phyloP scores from a whole-genome alignment of 30 jellyfish, hydroid and myxozoan species.

The Phacellophora camtschatica region DNA sequence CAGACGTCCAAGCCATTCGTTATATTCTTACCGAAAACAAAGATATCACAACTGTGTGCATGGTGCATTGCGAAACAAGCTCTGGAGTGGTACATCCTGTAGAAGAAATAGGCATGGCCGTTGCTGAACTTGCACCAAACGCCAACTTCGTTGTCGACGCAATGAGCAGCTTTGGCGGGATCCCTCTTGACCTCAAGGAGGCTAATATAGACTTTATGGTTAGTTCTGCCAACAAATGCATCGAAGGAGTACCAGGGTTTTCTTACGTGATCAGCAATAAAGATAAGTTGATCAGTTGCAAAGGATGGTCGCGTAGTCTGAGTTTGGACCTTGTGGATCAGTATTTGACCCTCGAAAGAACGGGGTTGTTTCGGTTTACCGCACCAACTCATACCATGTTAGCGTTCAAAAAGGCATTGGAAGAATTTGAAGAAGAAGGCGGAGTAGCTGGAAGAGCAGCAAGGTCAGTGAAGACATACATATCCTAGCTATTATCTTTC shows the following conservation, averaged over 20 bases:
- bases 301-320: slow-evolving; percentile 76
- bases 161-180: slow-evolving; percentile 98
- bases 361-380: slow-evolving; percentile 87
- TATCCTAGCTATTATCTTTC: too few species aligned
- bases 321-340: slow-evolving; percentile 91
- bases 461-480: slow-evolving; percentile 73
- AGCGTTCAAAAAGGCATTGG: slow-evolving; percentile 93
- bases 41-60: slow-evolving; percentile 81
- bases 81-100: slow-evolving; percentile 97
- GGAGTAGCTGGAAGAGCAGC: slow-evolving; percentile 85
- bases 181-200: slow-evolving; percentile 63
- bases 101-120: slow-evolving; percentile 85
- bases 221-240: slow-evolving; percentile 94
- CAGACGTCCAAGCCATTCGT: slow-evolving; percentile 65
- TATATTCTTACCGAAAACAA: slow-evolving; percentile 37
- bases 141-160: slow-evolving; percentile 96
- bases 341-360: slow-evolving; percentile 68
- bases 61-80: slow-evolving; percentile 98
- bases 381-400: slow-evolving; percentile 92
- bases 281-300: slow-evolving; percentile 69
- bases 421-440: slow-evolving; percentile 85
- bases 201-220: slow-evolving; percentile 82
- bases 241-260: slow-evolving; percentile 97
- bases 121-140: slow-evolving; percentile 67
- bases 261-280: slow-evolving; percentile 69